A percentile compares a stretch with the other conserved stretches of the same genome.
phyloP scores from a whole-genome alignment of 2,888 invertebrate species.

The Trachelus stipa region DNA sequence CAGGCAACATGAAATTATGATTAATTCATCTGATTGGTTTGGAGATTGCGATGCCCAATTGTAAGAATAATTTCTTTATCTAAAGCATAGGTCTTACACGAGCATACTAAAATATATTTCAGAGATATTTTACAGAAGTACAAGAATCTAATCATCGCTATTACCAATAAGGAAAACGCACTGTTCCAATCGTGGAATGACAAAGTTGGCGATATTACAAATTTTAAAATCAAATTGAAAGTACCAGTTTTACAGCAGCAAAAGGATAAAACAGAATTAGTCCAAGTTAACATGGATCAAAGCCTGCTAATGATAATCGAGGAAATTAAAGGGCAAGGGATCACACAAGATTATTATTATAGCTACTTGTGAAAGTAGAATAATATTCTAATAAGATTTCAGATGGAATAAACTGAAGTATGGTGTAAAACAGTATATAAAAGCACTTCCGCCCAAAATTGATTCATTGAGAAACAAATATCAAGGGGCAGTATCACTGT shows the following conservation, averaged over 20 bases:
- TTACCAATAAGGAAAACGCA: conserved; percentile 29
- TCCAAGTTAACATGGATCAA: conserved; percentile 27
- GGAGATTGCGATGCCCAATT: conserved; percentile 43
- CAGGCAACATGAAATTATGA: conserved; percentile 44
- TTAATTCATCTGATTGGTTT: conserved; percentile 56
- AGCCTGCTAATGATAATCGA: conserved; percentile 24
- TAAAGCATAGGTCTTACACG: background rate
- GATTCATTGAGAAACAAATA: conserved; percentile 26
- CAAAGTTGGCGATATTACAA: conserved; percentile 20
- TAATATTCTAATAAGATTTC: background rate
- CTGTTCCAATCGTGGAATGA: conserved; percentile 33
- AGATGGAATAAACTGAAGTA: conserved; percentile 36
- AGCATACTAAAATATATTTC: conserved; percentile 21
- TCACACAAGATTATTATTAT: background rate
- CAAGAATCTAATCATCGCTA: conserved; percentile 33
- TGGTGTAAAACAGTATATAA: conserved; percentile 27
- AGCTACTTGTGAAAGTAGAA: background rate
- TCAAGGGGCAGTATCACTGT: conserved; percentile 25
- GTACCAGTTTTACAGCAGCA: conserved; percentile 26
- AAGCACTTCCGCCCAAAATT: conserved; percentile 30
- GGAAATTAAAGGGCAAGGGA: conserved; percentile 23
- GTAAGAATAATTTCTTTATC: conserved; percentile 32
- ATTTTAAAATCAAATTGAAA: conserved; percentile 17
- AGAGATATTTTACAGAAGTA: conserved; percentile 44
- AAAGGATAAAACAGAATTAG: conserved; percentile 13